Evolutionary conservation across 2,888 invertebrate genomes (phyloP), one percentile per base, ranked within the genome.

Genomic region (Trissolcus brochymenae): DNA sequence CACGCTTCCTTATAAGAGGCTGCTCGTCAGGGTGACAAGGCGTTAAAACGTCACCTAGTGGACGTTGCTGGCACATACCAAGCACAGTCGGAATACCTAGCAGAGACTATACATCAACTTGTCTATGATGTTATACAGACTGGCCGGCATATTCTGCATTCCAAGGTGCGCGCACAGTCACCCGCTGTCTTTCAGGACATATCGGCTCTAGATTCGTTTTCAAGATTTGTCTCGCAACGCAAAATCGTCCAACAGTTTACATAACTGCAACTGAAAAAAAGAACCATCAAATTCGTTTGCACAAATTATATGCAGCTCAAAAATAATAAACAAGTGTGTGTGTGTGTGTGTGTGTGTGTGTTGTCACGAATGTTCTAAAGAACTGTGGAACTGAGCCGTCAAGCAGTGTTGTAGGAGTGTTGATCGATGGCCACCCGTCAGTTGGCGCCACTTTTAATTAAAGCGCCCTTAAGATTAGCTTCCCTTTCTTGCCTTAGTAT

Each of bases 391-490:
- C 79, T 79, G 77, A 79, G 80, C 81, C 81, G 83, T 80, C 82
- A 81, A 79, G 72, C 60, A 17, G 50, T 67, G 76, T 78, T 68
- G 79, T 70, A 81, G 81, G 83, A 83, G 84, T 85, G 88, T 88
- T 89, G 89, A 89, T 89, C 88, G 88, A 89, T 89, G 86, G 88
- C 86, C 85, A 87, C 87, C 87, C 88, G 88, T 88, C 88, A 88
- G 88, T 88, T 88, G 88, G 88, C 86, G 88, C 84, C 86, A 88
- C 88, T 89, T 89, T 89, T 89, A 89, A 89, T 89, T 89, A 89
- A 89, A 89, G 84, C 87, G 79, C 88, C 89, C 88, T 88, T 88
- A 86, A 88, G 88, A 89, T 88, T 88, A 88, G 88, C 86, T 86
- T 86, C 84, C 84, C 84, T 72, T 82, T 82, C 82, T 80, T 80